Evolutionary conservation across 1,140 invertebrate species (phyloP), one percentile per base, ranked within the genome.

Genomic region (Anoplophora glabripennis): DNA sequence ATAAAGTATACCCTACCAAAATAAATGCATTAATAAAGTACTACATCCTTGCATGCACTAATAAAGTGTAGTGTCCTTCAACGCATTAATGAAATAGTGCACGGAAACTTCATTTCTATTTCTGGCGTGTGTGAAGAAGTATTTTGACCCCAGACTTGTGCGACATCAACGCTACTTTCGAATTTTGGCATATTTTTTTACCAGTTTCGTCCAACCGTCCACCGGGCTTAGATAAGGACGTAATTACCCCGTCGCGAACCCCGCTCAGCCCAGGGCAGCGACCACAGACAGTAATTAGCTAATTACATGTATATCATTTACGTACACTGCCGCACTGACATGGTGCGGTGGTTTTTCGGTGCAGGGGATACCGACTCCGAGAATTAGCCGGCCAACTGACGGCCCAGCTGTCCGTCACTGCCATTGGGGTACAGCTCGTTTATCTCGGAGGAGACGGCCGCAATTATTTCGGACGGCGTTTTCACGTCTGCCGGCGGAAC

Each of bases 221-320:
- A 28, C 21, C 21, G 21, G 21, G 21, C 21, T 28, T 54, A 54
- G 52, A 54, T 54, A 54, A 54, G 42, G 42, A 15, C 15, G 12
- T 54, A 54, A 54, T 54, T 54, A 54, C 38, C 41, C 42, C 36
- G 12, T 8, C 28, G 34, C 42, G 52, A 15, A 38, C 33, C 15
- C 15, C 54, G 54, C 54, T 35, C 35, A 28, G 21, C 21, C 21
- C 21, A 40, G 38, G 57, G 38, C 57, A 53, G 17, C 44, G 28
- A 38, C 59, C 52, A 40, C 52, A 48, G 40, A 53, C 53, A 28
- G 52, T 61, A 56, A 61, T 61, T 61, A 61, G 59, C 42, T 61
- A 61, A 61, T 61, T 48, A 61, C 45, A 61, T 57, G 59, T 61
- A 61, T 61, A 61, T 61, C 59, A 59, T 61, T 61, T 55, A 61